Conservation (phyloP, 2,113 vertebrate genomes). For the Sisor rabdophorus region DNA sequence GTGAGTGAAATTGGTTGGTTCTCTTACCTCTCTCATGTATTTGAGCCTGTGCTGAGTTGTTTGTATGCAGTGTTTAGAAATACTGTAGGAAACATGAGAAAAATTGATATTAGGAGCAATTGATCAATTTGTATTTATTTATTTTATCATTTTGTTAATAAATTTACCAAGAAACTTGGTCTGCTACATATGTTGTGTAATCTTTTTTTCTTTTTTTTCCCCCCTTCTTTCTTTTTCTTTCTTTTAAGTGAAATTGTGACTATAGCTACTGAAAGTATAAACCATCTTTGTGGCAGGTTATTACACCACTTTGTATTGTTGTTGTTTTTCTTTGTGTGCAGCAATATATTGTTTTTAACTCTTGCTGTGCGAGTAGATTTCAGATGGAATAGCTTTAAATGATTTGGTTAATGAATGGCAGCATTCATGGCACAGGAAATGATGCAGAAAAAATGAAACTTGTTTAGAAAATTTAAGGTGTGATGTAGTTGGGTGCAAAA, state of each 20-base stretch:
- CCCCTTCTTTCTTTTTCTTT: not conserved
- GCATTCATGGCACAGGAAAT: too few relatives aligned
- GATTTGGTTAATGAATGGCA: too few relatives aligned
- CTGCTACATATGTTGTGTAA: slow-evolving; percentile 28
- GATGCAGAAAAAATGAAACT: not conserved
- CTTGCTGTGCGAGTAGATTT: too few relatives aligned
- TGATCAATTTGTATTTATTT: slow-evolving; percentile 99
- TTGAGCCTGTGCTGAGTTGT: slow-evolving; percentile 88
- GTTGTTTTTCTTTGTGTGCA: too few relatives aligned
- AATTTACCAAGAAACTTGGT: slow-evolving; percentile 77
- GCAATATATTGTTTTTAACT: too few relatives aligned
- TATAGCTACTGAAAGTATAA: not conserved
- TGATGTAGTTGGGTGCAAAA: not conserved
- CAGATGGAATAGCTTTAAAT: too few relatives aligned
- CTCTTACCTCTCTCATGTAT: slow-evolving; percentile 82
- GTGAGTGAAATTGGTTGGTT: slow-evolving; percentile 84
- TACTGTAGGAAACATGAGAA: slow-evolving; percentile 77
- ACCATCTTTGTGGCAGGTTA: not conserved
- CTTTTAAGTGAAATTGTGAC: not conserved
- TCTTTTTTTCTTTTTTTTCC: not conserved
- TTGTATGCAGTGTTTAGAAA: slow-evolving; percentile 96
- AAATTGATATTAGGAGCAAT: slow-evolving; percentile 88
- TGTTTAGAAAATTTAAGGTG: too few relatives aligned
- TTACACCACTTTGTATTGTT: not conserved
- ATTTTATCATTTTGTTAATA: slow-evolving; percentile 99